Conservation (phyloP, 2,797 vertebrate genomes). For the Gymnoscopelus braueri region DNA sequence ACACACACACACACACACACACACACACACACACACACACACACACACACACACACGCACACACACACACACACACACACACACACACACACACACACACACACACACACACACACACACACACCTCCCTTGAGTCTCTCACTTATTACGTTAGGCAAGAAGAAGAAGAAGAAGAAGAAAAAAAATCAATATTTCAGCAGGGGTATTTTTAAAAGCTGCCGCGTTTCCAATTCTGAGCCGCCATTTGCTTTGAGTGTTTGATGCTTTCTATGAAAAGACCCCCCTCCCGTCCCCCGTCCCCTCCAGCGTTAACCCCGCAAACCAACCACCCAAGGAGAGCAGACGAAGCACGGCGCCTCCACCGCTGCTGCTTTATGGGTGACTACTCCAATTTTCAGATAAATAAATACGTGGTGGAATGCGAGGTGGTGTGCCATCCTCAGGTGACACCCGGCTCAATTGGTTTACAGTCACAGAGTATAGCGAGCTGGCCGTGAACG, state of each 20-base stretch:
- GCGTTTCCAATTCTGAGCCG: conserved; percentile 50
- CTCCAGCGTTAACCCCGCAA: conserved; percentile 30
- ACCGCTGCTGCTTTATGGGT: background rate
- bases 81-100: conserved; percentile 14
- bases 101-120: conserved; percentile 14
- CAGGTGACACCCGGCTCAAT: background rate
- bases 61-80: background rate
- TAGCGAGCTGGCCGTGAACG: background rate
- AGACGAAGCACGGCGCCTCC: conserved; percentile 20
- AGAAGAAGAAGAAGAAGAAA: conserved; percentile 68
- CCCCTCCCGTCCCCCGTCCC: conserved; percentile 13
- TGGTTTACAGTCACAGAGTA: conserved; percentile 13
- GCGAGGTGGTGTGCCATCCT: background rate
- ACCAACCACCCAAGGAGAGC: conserved; percentile 44
- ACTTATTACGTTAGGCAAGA: conserved; percentile 80
- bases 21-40: conserved; percentile 13
- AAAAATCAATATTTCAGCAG: conserved; percentile 80
- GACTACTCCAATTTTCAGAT: conserved; percentile 3
- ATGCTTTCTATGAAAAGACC: conserved; percentile 57
- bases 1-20: conserved; percentile 6
- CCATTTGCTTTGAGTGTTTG: conserved; percentile 49
- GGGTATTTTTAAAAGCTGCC: conserved; percentile 79
- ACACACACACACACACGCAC: background rate
- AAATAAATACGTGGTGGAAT: background rate
- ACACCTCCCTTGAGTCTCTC: conserved; percentile 70